Percentiles rank a stretch among this genome's conserved stretches.
phyloP scores from a whole-genome alignment of 2,888 invertebrate genomes.

The Stenichneumon culpator region DNA sequence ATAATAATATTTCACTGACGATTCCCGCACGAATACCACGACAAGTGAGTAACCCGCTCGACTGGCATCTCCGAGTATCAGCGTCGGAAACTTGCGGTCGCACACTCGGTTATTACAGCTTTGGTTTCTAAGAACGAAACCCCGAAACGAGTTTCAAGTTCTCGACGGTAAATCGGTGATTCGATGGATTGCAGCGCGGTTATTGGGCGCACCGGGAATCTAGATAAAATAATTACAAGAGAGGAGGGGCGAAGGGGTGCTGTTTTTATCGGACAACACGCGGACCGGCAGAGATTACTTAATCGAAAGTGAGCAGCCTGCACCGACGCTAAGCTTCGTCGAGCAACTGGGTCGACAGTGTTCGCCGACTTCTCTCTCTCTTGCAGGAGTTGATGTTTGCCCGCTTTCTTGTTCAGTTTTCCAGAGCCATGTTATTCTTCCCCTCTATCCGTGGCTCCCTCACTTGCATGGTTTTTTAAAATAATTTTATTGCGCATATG shows the following conservation, averaged over 20 bases:
- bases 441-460: slow-evolving; percentile 48
- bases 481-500: not conserved
- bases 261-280: slow-evolving; percentile 72
- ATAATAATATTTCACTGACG: slow-evolving; percentile 11
- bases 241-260: slow-evolving; percentile 46
- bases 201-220: slow-evolving; percentile 41
- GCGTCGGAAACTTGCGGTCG: slow-evolving; percentile 36
- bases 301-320: slow-evolving; percentile 80
- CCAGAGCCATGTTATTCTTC: slow-evolving; percentile 67
- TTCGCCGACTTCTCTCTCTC: slow-evolving; percentile 64
- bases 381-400: slow-evolving; percentile 70
- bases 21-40: slow-evolving; percentile 26
- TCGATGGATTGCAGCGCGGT: slow-evolving; percentile 31
- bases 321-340: slow-evolving; percentile 76
- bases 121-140: not conserved
- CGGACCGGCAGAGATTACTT: slow-evolving; percentile 75
- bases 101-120: slow-evolving; percentile 12
- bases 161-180: slow-evolving; percentile 35
- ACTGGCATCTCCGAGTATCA: slow-evolving; percentile 13
- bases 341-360: slow-evolving; percentile 80
- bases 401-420: slow-evolving; percentile 68
- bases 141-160: slow-evolving; percentile 59
- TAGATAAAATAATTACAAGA: slow-evolving; percentile 57
- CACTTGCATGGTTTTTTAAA: not conserved
- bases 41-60: slow-evolving; percentile 1